Base-by-base conservation (phyloP, 2,888 invertebrate genomes). In the Xestia ashworthii region DNA sequence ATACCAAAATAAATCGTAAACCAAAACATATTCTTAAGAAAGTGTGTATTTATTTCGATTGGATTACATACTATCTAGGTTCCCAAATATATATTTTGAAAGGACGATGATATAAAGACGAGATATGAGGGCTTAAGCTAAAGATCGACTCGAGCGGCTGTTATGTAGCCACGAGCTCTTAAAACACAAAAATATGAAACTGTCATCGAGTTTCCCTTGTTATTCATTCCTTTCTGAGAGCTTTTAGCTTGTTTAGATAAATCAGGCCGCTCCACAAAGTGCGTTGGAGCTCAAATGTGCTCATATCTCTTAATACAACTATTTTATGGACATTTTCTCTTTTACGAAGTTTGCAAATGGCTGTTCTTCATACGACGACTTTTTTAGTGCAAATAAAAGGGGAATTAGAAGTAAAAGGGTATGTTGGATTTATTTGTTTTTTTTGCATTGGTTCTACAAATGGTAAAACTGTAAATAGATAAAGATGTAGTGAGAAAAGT, bases 171-270 rank as follows among this genome's bases (percentile, higher is more conserved):
- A n/a, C 22, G 22, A 53, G 53, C 22, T 12, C 16, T 32, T 65
- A 8, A 44, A 65, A 64, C 9, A 62, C 14, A 71, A 72, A 82
- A 62, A 78, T 69, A 66, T 66, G 76, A 55, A 53, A 58, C 70
- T 60, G 58, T 65, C 66, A 85, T 44, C 22, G 25, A 65, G 38
- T 73, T 66, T n/a, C 12, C 70, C 75, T 44, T 69, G 64, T 73
- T 79, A 79, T 75, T 85, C 72, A 74, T 71, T 72, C 72, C 73
- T 76, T 72, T 67, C 76, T 76, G 78, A 87, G 88, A 87, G 91
- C 92, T 92, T 90, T 93, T 90, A 92, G 90, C 88, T 85, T 83
- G 83, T 84, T 84, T 81, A 87, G 80, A 93, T 93, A 93, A 93
- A 93, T 93, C 93, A 93, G 87, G 82, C 85, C 88, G 89, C 91